Base-by-base conservation (phyloP, 2,797 vertebrate species). In the Pipistrellus nathusii region DNA sequence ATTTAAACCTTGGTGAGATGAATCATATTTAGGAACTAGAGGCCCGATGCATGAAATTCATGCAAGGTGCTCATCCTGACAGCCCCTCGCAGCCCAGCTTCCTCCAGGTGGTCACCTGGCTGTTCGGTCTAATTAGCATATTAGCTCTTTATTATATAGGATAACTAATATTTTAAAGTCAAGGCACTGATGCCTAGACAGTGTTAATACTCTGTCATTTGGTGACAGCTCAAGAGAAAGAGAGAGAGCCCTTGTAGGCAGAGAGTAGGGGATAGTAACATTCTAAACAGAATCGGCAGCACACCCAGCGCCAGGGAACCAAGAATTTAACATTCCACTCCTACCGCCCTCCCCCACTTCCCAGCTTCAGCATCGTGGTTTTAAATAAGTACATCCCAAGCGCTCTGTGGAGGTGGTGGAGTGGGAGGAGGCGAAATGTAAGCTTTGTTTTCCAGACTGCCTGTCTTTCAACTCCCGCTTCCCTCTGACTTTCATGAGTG, bases 401-500 rank as follows among this genome's bases (percentile, higher is more conserved):
- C 2, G 53, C 81, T 90, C 86, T 7, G 71, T n/a, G 95, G 57
- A 85, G 95, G 91, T 69, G 85, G 77, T 14, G 82, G 78, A 51
- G 87, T 78, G 88, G 93, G 91, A 93, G 93, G 81, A 94, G 92
- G 80, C 64, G 84, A 90, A 86, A 86, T 30, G 71, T 69, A 76
- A 95, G 93, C 87, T 85, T 94, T 93, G 73, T 94, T 92, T 96
- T 86, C 84, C 71, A 35, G 38, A 17, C 75, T 86, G 95, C 90
- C 78, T 94, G 91, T 91, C 92, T 92, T 76, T 87, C 57, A 91
- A 6, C 90, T 80, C 94, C 53, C 20, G 32, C 82, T 90, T 95
- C 76, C 76, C 90, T 88, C 93, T 41, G 94, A 92, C 88, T 96
- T 96, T 80, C 91, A 44, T 87, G 91, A 96, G 41, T 76, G 94